Base-by-base conservation (phyloP, 1,140 invertebrate genomes). In the Chelonus insularis region DNA sequence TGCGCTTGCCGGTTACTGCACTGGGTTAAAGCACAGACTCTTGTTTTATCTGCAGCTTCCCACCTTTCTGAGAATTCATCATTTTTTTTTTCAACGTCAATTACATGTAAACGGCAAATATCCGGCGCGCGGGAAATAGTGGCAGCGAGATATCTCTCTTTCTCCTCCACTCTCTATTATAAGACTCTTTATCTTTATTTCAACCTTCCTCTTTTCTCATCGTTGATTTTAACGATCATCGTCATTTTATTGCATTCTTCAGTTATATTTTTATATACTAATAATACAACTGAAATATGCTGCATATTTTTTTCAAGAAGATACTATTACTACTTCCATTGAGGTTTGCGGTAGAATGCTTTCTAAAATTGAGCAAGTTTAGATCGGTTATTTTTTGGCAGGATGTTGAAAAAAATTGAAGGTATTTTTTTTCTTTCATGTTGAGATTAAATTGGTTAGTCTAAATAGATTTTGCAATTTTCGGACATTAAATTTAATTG, bases 21-120 rank as follows among this genome's bases (percentile, higher is more conserved):
- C 50, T 55, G 52, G 52, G 52, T 55, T 55, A 55, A 55, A 52
- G 25, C 52, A 39, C 20, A 37, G 52, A 18, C 50, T 36, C 50
- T 52, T 21, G 52, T 55, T 55, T 39, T 39, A 55, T 55, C 52
- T 37, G 12, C 52, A 55, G 34, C 52, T 55, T 55, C 52, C 52
- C 52, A 55, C 52, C 52, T 55, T 55, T 55, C 52, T 39, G 18
- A 55, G 52, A 55, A 55, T 55, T 37, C 34, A 55, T 55, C 34
- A 37, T 37, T 55, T 55, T 55, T 32, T 51, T 34, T 36, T 20
- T 20, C 52, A 37, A 55, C 52, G 52, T 55, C 52, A 55, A 55
- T 55, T 55, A 55, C 52, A 55, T 55, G 34, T 55, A 55, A 55
- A 55, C 52, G 52, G 52, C 52, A 55, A 55, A 55, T 55, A 55